Evolutionary conservation across 2,797 vertebrate genomes (phyloP).

Genomic region (Mormyrops attenuatus): DNA sequence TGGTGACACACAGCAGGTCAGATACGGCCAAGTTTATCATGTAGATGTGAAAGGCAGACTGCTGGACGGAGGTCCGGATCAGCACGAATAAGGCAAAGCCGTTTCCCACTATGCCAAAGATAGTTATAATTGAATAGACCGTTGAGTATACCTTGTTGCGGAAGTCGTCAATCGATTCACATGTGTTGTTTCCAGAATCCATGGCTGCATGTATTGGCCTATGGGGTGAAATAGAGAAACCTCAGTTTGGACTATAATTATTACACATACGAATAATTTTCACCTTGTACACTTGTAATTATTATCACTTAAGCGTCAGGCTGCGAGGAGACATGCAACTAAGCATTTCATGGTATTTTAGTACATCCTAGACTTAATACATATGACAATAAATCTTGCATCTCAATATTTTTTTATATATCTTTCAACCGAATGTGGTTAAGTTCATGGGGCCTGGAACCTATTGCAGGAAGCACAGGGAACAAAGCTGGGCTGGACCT

Average conservation of each 20-base stretch:
- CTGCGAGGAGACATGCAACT: background rate
- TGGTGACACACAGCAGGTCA: slow-evolving; percentile 83
- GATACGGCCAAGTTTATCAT: slow-evolving; percentile 86
- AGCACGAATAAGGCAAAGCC: slow-evolving; percentile 76
- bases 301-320: background rate
- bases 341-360: background rate
- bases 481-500: background rate
- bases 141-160: slow-evolving; percentile 86
- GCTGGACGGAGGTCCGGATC: slow-evolving; percentile 66
- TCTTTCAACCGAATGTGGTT: background rate
- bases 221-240: background rate
- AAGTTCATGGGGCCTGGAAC: background rate
- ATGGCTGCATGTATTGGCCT: background rate
- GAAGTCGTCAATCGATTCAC: slow-evolving; percentile 75
- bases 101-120: slow-evolving; percentile 79
- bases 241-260: background rate
- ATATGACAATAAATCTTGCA: background rate
- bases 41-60: slow-evolving; percentile 81
- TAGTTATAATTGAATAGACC: slow-evolving; percentile 77
- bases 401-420: background rate
- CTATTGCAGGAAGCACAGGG: background rate
- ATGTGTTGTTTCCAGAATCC: background rate
- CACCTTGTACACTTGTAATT: background rate
- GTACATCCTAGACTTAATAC: background rate
- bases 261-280: background rate